phyloP scores from a whole-genome alignment of 2,888 invertebrate genomes.

The Monopis laevigella region DNA sequence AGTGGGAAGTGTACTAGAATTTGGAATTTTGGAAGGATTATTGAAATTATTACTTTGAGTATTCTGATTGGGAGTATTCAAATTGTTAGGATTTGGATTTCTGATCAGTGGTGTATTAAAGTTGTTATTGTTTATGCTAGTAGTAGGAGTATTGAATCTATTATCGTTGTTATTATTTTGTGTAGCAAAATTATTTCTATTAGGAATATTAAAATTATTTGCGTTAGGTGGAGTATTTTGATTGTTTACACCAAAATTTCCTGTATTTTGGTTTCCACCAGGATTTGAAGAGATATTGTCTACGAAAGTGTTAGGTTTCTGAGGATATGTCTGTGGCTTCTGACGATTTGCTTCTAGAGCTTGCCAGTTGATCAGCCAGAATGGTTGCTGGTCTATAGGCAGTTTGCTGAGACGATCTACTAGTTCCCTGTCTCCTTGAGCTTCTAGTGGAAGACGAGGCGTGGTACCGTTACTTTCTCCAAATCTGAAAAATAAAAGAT shows the following conservation, averaged over 20 bases:
- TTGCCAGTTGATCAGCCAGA: conserved; percentile 77
- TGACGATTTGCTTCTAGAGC: conserved; percentile 68
- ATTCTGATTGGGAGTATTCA: too few relatives aligned
- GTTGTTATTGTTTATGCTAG: background rate
- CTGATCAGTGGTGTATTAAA: too few relatives aligned
- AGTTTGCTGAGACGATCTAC: conserved; percentile 71
- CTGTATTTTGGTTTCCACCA: background rate
- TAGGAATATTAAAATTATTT: too few relatives aligned
- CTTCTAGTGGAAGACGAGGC: conserved; percentile 69
- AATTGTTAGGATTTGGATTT: background rate
- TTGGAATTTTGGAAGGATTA: background rate
- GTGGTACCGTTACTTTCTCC: conserved; percentile 39
- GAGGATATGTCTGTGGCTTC: conserved; percentile 45
- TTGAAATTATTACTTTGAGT: background rate
- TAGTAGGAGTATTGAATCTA: too few relatives aligned
- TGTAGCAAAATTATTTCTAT: too few relatives aligned
- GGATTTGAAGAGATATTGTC: conserved; percentile 17
- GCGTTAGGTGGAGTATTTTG: background rate
- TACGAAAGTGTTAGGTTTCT: conserved; percentile 35
- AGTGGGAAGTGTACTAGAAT: background rate
- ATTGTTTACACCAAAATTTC: background rate
- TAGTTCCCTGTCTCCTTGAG: conserved; percentile 69
- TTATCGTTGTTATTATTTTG: too few relatives aligned
- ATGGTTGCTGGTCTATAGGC: conserved; percentile 75
- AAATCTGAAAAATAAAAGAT: conserved; percentile 34